Base-by-base conservation (phyloP, 2,113 vertebrate genomes). In the Corapipo altera region DNA sequence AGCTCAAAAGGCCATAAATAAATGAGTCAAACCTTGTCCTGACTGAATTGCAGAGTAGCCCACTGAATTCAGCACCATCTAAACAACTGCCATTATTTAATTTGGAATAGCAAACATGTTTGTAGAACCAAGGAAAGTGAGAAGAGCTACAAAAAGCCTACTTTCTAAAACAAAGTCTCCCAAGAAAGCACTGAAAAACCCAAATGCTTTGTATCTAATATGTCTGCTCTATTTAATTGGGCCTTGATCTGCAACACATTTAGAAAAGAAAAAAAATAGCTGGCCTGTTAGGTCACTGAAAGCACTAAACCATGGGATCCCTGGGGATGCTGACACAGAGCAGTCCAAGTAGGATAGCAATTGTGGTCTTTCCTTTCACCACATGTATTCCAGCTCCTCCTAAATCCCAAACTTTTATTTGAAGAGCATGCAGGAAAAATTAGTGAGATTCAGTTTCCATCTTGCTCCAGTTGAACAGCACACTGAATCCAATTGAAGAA, bases 1-100 rank as follows among this genome's bases (percentile, higher is more conserved):
- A 96, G 81, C 72, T 93, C 57, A 85, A 84, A 91, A 93, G 94
- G 21, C 83, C 62, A 93, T 89, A 84, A 88, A 72, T 75, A 86
- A 93, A 91, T 97, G 96, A 97, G 92, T 96, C 95, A 94, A 84
- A 61, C 76, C 85, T 93, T 61, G 70, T 54, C 85, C 73, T 96
- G 96, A 96, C 85, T 92, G 83, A 96, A 92, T 59, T 93, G 65
- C 79, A 86, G 88, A 90, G 73, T 66, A 82, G 49, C 65, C 57
- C n/a, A 69, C 61, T 91, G 83, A 92, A 67, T 72, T 91, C 92
- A 85, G 79, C 82, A 48, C 69, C 48, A 22, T 11, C 61, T 69
- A 64, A 57, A 35, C 20, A 57, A 67, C 24, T 75, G 37, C 79
- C 44, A 35, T 55, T 89, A 44, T 73, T 91, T 76, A 79, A 76